These are phyloP conservation scores for Rhabdophis nuchalis DNA, from an alignment of 2,797 vertebrate genomes.

Conservation along the genomic window DNA sequence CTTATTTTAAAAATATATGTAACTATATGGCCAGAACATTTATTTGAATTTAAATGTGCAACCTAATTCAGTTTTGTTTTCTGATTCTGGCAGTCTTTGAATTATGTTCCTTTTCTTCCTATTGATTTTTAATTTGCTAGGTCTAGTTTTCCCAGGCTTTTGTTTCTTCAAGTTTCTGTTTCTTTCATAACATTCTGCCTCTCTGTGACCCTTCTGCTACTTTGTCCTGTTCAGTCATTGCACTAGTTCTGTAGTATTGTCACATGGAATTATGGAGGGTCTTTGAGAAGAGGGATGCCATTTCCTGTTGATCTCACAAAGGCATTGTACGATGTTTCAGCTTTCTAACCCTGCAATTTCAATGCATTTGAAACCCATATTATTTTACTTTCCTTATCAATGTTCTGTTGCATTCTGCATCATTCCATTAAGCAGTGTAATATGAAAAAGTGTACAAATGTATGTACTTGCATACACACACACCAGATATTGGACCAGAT, in stretches of 20 bases:
- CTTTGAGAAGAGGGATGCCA: not conserved
- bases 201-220: not conserved
- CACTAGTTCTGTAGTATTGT: not conserved
- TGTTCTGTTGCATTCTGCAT: not conserved
- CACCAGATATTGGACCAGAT: no score
- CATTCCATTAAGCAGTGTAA: not conserved
- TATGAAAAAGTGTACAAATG: not conserved
- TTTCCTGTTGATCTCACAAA: not conserved
- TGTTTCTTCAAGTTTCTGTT: not conserved
- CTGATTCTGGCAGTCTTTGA: not conserved
- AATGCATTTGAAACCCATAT: not conserved
- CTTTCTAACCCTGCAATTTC: not conserved
- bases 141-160: not conserved
- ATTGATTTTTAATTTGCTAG: not conserved
- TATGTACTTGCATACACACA: not conserved
- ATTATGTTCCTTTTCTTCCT: not conserved
- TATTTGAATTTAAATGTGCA: not conserved
- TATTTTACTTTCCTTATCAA: not conserved
- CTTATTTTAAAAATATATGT: not conserved
- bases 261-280: not conserved
- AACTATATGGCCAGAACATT: not conserved
- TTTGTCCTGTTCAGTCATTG: not conserved
- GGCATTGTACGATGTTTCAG: not conserved
- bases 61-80: not conserved
- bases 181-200: not conserved